Base-by-base conservation (phyloP, 2,797 vertebrate species). In the Catharus ustulatus region DNA sequence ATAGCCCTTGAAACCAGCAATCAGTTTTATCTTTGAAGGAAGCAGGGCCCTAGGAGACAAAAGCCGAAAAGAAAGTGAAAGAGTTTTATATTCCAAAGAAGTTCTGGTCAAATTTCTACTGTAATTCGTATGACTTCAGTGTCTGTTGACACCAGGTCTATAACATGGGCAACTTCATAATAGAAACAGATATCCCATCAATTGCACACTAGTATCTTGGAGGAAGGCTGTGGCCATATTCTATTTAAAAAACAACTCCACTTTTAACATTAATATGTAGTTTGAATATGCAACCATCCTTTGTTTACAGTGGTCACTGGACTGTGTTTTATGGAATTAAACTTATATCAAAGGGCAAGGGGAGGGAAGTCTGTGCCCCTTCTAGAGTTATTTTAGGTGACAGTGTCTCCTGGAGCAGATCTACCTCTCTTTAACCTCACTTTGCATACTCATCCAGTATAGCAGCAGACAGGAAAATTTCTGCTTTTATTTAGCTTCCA, bases 401-500 rank as follows among this genome's bases (percentile, higher is more conserved):
- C 64, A 45, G 30, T 22, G 1, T 69, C 29, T 78, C 36, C 13
- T 54, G 55, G 27, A 76, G 71, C 38, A 79, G 63, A 73, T 48
- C 59, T 87, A 45, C 64, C 42, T 90, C 72, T 88, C 52, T 86
- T 90, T 86, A 84, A 78, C 38, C 38, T 84, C 42, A 10, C 12
- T 90, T 84, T 76, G 27, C 2, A 1, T 46, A 40, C 1, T 0
- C 61, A 79, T 18, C 57, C 71, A 90, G n/a, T 46, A 24, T 49
- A 81, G 52, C 71, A 79, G 45, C 74, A 82, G 80, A 73, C 42
- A 89, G 84, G 82, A 94, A 93, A 32, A 73, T 82, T 96, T 95
- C 79, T 88, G 58, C 89, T 89, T 92, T 84, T 86, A 69, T 96
- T 95, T 93, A 91, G 30, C 87, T 81, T 87, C 62, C 76, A 72